These are phyloP conservation scores for Nomada flava DNA, from an alignment of 2,888 invertebrate species.

Conservation along the genomic window DNA sequence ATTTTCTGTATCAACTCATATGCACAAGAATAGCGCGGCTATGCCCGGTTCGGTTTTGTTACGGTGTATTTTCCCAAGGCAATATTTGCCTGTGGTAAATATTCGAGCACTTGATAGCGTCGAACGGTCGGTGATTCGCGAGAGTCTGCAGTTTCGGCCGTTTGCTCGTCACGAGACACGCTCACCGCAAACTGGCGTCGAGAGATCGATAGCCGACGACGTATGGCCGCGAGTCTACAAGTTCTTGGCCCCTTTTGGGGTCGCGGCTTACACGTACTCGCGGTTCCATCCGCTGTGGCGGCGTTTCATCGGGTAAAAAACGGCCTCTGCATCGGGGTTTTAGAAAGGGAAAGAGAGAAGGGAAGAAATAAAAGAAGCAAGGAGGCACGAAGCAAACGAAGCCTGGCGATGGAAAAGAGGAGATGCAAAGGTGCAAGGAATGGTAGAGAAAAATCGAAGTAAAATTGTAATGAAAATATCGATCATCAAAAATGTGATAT, in stretches of 20 bases:
- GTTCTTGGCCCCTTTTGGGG: slow-evolving; percentile 54
- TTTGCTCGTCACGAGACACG: slow-evolving; percentile 40
- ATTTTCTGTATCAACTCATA: no score
- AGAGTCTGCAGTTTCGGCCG: slow-evolving; percentile 22
- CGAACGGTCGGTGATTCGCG: slow-evolving; percentile 3
- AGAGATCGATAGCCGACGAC: slow-evolving; percentile 57
- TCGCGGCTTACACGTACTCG: slow-evolving; percentile 48
- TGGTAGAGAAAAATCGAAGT: no score
- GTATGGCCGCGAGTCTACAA: slow-evolving; percentile 46
- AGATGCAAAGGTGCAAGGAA: no score
- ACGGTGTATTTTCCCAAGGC: slow-evolving; percentile 20
- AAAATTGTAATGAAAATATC: no score
- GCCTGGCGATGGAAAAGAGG: no score
- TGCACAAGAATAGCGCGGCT: background rate
- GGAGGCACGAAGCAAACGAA: no score
- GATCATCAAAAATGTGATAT: no score
- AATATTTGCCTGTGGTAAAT: slow-evolving; percentile 36
- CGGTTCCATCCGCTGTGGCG: slow-evolving; percentile 25
- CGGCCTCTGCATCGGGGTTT: background rate
- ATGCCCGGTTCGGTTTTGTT: background rate
- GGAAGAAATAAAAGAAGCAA: background rate
- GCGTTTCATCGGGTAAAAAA: slow-evolving; percentile 30
- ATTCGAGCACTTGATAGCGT: slow-evolving; percentile 30
- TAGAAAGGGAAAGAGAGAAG: background rate
- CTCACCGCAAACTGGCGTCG: slow-evolving; percentile 47